Evolutionary conservation across 2,113 vertebrate species (phyloP), one percentile per base, ranked within the genome.

Genomic region (Bagarius yarrelli): DNA sequence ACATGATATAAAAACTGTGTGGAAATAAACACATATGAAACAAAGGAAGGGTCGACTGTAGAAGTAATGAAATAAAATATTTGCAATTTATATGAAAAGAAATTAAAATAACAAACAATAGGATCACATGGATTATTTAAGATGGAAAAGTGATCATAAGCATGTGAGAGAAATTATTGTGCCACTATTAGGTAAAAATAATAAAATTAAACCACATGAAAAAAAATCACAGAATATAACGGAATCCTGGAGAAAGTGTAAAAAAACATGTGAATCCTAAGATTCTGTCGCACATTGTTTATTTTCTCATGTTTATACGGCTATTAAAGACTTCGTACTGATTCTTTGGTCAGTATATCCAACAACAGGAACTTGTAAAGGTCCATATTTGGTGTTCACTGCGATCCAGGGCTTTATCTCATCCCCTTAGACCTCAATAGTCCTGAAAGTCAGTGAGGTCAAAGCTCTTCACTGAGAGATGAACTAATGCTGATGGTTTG

Each of bases 351-450:
- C 53, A n/a, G 53, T 16, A 14, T 40, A 40, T 59, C 53, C n/a
- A 32, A 72, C 70, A 53, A 53, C 13, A 30, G 19, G 11, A 2
- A 55, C 52, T 30, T 71, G 69, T 52, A 8, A 8, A 36, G 30
- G 30, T 8, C 53, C 57, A 40, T 59, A 75, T 75, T 57, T 75
- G 72, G 72, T 75, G 55, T 25, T 23, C 21, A 34, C 27, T 59
- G 55, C n/a, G n/a, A 40, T 25, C 19, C n/a, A 36, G 32, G 32
- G 53, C 86, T 92, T 91, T 86, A 92, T 92, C 91, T 90, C 87
- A 85, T 57, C 32, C 72, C 23, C 32, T 75, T 6, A 75, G 32
- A 57, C 32, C 19, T 75, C 53, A 59, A 11, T 59, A 53, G 55
- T 40, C 72, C 57, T 27, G 52, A 75, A 75, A 40, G 72, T 75